These are phyloP conservation scores for Petrophora chlorosata DNA, from an alignment of 2,888 invertebrate species.

Conservation along the genomic window DNA sequence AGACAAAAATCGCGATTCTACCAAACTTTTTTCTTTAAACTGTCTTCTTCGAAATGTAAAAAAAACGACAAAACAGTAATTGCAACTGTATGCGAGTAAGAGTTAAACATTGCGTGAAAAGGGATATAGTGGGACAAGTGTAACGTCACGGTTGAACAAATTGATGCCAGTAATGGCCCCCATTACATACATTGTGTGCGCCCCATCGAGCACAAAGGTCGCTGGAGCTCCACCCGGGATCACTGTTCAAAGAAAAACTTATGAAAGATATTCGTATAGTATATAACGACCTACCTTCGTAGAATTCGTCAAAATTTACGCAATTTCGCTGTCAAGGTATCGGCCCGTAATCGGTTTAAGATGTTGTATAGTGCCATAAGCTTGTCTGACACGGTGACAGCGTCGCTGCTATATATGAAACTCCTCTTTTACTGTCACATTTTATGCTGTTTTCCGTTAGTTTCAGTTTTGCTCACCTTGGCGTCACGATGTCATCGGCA, in stretches of 20 bases:
- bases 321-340: too few relatives aligned
- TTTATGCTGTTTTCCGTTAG: too few relatives aligned
- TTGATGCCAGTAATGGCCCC: constrained; percentile 73
- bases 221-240: constrained; percentile 49
- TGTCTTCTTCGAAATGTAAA: constrained; percentile 8
- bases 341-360: too few relatives aligned
- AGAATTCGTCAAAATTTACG: too few relatives aligned
- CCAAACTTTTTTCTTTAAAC: too few relatives aligned
- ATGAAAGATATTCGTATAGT: constrained; percentile 59
- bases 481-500: too few relatives aligned
- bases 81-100: constrained; percentile 7
- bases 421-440: too few relatives aligned
- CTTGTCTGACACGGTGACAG: too few relatives aligned
- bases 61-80: constrained; percentile 1
- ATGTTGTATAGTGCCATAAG: too few relatives aligned
- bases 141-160: constrained; percentile 69
- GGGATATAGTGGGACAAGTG: constrained; percentile 63
- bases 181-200: constrained; percentile 74
- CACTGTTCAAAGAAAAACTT: constrained; percentile 55
- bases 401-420: too few relatives aligned
- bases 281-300: constrained; percentile 44
- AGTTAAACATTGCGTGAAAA: constrained; percentile 30
- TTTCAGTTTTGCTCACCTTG: too few relatives aligned
- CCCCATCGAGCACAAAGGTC: constrained; percentile 72
- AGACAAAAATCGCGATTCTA: too few relatives aligned